Conservation (phyloP, 2,113 vertebrate species). For the Pandion haliaetus region DNA sequence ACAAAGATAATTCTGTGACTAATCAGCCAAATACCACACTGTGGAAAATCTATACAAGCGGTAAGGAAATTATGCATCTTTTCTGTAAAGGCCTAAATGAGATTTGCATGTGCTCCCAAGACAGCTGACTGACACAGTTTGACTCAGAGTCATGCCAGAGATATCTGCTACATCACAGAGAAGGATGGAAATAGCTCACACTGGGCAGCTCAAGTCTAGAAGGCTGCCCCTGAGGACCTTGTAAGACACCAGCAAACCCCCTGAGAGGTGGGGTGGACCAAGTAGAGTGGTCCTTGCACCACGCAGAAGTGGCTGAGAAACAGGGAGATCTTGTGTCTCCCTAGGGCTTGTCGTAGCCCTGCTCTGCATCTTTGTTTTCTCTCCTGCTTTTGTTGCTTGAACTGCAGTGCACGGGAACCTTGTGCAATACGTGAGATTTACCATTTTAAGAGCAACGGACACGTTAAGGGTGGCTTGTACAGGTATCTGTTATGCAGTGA, state of each 20-base stretch:
- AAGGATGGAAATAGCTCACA: not conserved
- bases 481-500: not conserved
- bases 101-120: not conserved
- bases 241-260: not conserved
- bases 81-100: not conserved
- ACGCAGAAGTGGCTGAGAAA: not conserved
- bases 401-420: not conserved
- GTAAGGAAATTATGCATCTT: not conserved
- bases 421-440: not conserved
- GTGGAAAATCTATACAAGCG: not conserved
- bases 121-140: not conserved
- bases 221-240: not conserved
- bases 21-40: conserved; percentile 10
- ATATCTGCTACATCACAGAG: not conserved
- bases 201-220: not conserved
- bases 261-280: fast-evolving
- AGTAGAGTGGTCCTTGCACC: not conserved
- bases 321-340: not conserved
- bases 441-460: not conserved
- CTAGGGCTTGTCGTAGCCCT: not conserved
- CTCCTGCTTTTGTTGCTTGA: not conserved
- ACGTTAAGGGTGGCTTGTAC: not conserved
- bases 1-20: conserved; percentile 15
- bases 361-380: not conserved
- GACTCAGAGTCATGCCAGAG: conserved; percentile 20